Percentiles rank a stretch among this genome's conserved stretches.
Conservation (phyloP, 2,113 vertebrate genomes). For the Hemichromis elongatus region DNA sequence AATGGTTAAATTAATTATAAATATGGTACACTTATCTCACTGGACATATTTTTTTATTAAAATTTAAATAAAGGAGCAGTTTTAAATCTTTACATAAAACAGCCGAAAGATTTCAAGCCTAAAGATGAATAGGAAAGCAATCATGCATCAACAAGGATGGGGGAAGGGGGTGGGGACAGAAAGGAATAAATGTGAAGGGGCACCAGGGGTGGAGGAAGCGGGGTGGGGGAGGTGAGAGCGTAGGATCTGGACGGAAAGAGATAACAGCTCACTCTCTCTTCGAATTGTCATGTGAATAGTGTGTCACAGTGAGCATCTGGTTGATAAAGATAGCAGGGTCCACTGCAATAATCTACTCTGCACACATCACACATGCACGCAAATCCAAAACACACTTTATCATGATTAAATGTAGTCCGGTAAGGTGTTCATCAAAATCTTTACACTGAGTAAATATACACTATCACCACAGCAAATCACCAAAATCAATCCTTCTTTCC, state of each 20-base stretch:
- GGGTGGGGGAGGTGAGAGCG: not conserved
- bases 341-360: conserved; percentile 43
- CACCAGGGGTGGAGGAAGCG: not conserved
- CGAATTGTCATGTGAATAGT: conserved; percentile 34
- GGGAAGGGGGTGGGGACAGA: not conserved
- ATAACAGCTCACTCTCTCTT: conserved; percentile 35
- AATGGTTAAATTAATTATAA: not conserved
- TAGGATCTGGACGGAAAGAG: conserved; percentile 48
- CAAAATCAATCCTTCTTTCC: not conserved
- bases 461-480: conserved; percentile 6
- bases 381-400: conserved; percentile 34
- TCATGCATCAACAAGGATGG: not conserved
- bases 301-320: conserved; percentile 45
- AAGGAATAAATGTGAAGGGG: not conserved
- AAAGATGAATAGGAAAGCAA: not conserved
- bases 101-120: not conserved
- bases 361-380: conserved; percentile 2
- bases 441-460: not conserved
- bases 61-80: not conserved
- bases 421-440: conserved; percentile 40
- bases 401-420: conserved; percentile 48
- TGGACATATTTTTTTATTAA: fast-evolving
- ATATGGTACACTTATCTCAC: not conserved
- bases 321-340: conserved; percentile 37
- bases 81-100: not conserved